Conservation (phyloP, 2,113 vertebrate species). For the Coreoperca whiteheadi region DNA sequence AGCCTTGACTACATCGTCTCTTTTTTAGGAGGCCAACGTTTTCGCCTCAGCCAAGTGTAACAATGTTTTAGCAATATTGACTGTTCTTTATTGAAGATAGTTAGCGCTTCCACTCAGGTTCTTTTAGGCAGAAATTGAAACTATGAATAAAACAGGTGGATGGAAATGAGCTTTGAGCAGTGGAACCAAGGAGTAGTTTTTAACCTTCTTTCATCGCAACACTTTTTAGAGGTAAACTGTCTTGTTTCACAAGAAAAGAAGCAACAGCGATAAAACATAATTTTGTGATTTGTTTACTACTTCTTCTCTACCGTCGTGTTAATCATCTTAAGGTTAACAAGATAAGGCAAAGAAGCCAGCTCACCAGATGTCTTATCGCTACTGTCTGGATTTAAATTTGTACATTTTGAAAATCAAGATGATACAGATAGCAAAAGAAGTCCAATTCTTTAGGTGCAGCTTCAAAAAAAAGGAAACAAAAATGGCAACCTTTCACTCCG, state of each 20-base stretch:
- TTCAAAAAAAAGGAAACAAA: not conserved
- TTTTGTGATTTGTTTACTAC: not conserved
- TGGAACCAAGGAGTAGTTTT: not conserved
- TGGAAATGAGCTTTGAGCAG: not conserved
- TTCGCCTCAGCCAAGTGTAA: not conserved
- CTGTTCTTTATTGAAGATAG: not conserved
- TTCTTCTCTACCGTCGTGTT: not conserved
- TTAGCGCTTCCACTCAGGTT: not conserved
- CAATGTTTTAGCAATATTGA: not conserved
- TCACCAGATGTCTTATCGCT: not conserved
- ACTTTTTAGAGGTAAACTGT: not conserved
- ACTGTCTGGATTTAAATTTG: not conserved
- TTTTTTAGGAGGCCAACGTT: not conserved
- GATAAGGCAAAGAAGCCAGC: not conserved
- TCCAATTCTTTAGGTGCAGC: not conserved
- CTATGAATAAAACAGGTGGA: not conserved
- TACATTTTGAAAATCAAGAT: not conserved
- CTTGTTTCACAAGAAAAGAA: not conserved
- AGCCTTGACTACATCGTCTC: not conserved
- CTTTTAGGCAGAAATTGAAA: not conserved
- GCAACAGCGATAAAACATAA: not conserved
- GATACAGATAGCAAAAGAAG: constrained; percentile 1
- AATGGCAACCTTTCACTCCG: not conserved
- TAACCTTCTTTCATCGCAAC: too few species aligned
- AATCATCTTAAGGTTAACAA: not conserved